Evolutionary conservation across 2,888 invertebrate species (phyloP).

Genomic region (Rhagophthalmus giganteus): DNA sequence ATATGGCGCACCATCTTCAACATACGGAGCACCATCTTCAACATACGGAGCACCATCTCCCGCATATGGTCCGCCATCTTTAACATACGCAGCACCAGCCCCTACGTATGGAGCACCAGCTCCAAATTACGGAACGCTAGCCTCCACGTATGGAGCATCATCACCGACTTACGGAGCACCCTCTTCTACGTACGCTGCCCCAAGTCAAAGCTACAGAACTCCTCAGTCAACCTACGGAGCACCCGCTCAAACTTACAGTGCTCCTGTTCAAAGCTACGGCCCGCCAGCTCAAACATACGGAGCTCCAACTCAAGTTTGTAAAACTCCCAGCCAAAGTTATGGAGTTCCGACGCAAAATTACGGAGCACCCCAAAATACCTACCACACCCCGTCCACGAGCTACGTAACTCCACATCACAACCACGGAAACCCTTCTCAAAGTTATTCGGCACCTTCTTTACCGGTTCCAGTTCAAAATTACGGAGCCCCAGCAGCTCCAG

Average conservation of each 20-base stretch:
- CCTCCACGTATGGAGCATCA: slow-evolving; percentile 32
- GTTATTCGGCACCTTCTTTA: slow-evolving; percentile 36
- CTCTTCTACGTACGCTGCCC: slow-evolving; percentile 19
- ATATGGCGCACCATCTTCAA: slow-evolving; percentile 37
- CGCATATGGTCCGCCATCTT: slow-evolving; percentile 26
- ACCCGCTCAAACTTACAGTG: slow-evolving; percentile 40
- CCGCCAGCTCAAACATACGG: slow-evolving; percentile 35
- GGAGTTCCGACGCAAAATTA: slow-evolving; percentile 29
- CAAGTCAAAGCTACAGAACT: slow-evolving; percentile 26
- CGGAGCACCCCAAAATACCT: slow-evolving; percentile 24
- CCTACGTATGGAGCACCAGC: slow-evolving; percentile 33
- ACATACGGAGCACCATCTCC: slow-evolving; percentile 12
- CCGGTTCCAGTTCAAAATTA: slow-evolving; percentile 42
- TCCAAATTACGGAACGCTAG: slow-evolving; percentile 36
- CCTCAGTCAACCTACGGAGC: slow-evolving; percentile 32
- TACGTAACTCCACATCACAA: slow-evolving; percentile 31
- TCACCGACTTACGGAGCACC: slow-evolving; percentile 34
- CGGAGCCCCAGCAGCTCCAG: slow-evolving; percentile 38
- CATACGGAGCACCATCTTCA: slow-evolving; percentile 32
- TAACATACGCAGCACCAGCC: slow-evolving; percentile 24
- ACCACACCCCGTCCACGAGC: slow-evolving; percentile 5
- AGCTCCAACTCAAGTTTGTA: slow-evolving; percentile 32
- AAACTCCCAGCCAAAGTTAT: not conserved
- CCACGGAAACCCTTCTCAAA: slow-evolving; percentile 36
- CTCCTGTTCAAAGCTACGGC: slow-evolving; percentile 40